These are phyloP conservation scores for Hetaerina americana DNA, from an alignment of 1,140 invertebrate species.

Conservation along the genomic window DNA sequence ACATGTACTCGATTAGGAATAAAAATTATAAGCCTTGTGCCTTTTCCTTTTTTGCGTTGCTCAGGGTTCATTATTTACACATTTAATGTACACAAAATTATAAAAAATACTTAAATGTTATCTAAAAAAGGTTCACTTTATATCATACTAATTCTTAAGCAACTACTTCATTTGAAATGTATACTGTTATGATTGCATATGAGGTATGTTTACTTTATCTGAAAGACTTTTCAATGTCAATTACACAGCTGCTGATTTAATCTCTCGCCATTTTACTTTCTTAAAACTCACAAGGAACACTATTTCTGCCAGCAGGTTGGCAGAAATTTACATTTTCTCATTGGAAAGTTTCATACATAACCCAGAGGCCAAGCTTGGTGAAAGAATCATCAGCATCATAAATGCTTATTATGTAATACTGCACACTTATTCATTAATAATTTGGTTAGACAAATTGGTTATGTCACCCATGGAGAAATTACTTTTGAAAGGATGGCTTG, in stretches of 20 bases:
- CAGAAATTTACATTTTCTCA: neutral
- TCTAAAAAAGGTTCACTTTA: neutral
- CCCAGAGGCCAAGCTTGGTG: neutral
- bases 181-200: neutral
- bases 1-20: neutral
- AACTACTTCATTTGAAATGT: neutral
- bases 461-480: neutral
- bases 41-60: neutral
- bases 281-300: neutral
- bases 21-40: neutral
- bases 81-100: neutral
- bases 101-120: neutral
- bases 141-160: neutral
- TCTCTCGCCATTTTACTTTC: no score
- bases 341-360: neutral
- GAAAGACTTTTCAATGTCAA: neutral
- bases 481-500: neutral
- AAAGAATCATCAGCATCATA: no score
- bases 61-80: neutral
- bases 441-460: no score
- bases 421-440: neutral
- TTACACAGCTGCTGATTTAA: neutral
- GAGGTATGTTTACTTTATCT: neutral
- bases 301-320: neutral
- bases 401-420: neutral